phyloP scores from a whole-genome alignment of 2,113 vertebrate species.

The Indicator indicator region DNA sequence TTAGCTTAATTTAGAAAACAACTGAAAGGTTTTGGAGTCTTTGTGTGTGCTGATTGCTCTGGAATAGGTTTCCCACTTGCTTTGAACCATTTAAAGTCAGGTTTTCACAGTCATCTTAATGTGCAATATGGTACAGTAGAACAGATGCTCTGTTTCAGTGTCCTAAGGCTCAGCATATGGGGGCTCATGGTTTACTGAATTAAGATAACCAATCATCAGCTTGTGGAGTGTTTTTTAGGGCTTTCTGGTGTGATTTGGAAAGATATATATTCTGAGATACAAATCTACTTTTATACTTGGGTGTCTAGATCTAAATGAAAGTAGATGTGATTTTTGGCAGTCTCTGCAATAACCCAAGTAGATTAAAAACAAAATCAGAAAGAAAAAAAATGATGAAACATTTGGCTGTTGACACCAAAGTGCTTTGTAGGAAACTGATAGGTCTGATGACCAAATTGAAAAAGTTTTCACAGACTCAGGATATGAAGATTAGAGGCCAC shows the following conservation, averaged over 20 bases:
- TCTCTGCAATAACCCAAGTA: background rate
- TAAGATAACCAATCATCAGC: background rate
- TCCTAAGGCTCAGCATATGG: constrained; percentile 14
- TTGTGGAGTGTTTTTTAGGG: background rate
- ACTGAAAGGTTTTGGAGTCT: background rate
- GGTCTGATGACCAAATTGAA: background rate
- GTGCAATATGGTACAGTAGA: background rate
- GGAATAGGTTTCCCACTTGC: background rate
- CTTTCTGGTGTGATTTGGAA: background rate
- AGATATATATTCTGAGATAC: background rate
- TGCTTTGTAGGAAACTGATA: background rate
- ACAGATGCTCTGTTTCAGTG: constrained; percentile 11
- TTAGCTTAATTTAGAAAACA: background rate
- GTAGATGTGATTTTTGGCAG: background rate
- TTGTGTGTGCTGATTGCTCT: background rate
- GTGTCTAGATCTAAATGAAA: background rate
- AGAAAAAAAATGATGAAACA: background rate
- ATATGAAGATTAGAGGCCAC: background rate
- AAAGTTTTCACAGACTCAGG: background rate
- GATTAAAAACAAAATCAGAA: background rate
- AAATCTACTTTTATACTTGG: background rate
- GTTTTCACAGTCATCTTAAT: background rate
- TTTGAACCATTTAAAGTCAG: background rate
- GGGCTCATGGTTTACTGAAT: background rate
- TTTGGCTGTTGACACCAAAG: background rate